Evolutionary conservation across 2,797 vertebrate species (phyloP), one percentile per base, ranked within the genome.

Genomic region (Paratrypauchen microcephalus): DNA sequence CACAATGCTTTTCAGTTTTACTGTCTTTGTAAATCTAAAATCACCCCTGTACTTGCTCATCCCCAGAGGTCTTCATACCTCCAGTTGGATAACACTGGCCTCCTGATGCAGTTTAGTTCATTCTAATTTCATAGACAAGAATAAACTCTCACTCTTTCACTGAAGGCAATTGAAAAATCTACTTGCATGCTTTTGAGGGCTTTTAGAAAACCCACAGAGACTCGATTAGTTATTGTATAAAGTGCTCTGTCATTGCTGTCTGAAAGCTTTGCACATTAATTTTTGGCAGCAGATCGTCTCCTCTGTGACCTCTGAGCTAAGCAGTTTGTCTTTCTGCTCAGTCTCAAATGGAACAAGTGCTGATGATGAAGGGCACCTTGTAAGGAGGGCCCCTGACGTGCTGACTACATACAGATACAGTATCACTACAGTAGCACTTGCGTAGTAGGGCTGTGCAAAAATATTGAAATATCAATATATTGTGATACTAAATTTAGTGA

Each of bases 251-350:
- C 84, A 85, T 47, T 57, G 55, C 55, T 19, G 6, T 24, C 7
- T 55, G 28, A 28, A 66, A 45, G 60, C 67, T 18, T 67, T 54
- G 21, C 32, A 24, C 5, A 67, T 66, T 66, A 0, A 36, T 48
- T 71, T 61, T 72, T 72, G 72, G 73, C 74, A 69, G 67, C 45
- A 13, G n/a, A 47, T 72, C 48, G 12, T 71, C 52, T 60, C 72
- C 70, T 23, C 65, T 71, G 67, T 74, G 73, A 28, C 62, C 67
- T 26, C 26, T 36, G 62, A 32, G 59, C 5, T 19, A 1, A 16
- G 60, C 3, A 52, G 70, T 82, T 80, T 75, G 68, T 83, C 71
- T 76, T 77, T 79, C 69, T 74, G 76, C 73, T 69, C 56, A 78
- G 54, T 23, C 61, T 76, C 65, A 23, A 67, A 13, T 39, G 69